A percentile compares a stretch with the other conserved stretches of the same genome.
phyloP scores from a whole-genome alignment of 1,140 invertebrate species.

The Eriosoma lanigerum region DNA sequence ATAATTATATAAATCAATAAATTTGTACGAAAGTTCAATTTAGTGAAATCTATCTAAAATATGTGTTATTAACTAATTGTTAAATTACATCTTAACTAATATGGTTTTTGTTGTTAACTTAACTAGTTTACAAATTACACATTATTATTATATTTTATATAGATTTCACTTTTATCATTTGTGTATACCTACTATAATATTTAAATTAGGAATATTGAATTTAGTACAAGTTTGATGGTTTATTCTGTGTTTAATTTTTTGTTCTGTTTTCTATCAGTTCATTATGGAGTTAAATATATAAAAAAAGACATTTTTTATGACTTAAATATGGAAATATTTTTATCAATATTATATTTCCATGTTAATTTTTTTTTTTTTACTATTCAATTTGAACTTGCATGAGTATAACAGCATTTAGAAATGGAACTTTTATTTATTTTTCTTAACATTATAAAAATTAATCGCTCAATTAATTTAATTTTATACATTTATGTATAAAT shows the following conservation, averaged over 20 bases:
- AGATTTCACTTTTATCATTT: constrained; percentile 41
- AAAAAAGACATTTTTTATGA: constrained; percentile 15
- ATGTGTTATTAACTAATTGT: background rate
- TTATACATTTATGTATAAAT: background rate
- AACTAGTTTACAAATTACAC: background rate
- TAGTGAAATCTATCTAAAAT: constrained; percentile 14
- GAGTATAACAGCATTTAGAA: constrained; percentile 3
- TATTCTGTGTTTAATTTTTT: constrained; percentile 7
- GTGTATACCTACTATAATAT: constrained; percentile 47
- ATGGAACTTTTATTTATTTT: background rate
- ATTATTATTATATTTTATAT: constrained; percentile 15
- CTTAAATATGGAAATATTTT: constrained; percentile 10
- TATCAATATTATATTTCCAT: constrained; percentile 14
- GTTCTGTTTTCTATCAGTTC: background rate
- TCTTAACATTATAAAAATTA: background rate
- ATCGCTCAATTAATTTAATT: constrained; percentile 20
- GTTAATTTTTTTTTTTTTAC: constrained; percentile 7
- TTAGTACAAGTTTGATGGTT: constrained; percentile 33
- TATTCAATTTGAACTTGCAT: constrained; percentile 21
- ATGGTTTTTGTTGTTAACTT: constrained; percentile 8
- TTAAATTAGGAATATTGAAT: constrained; percentile 33
- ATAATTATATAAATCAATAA: background rate
- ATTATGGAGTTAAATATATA: constrained; percentile 16
- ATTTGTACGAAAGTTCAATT: constrained; percentile 18
- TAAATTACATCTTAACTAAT: background rate